These are phyloP conservation scores for Enteromius trimaculatus DNA, from an alignment of 2,797 vertebrate species.

Conservation along the genomic window DNA sequence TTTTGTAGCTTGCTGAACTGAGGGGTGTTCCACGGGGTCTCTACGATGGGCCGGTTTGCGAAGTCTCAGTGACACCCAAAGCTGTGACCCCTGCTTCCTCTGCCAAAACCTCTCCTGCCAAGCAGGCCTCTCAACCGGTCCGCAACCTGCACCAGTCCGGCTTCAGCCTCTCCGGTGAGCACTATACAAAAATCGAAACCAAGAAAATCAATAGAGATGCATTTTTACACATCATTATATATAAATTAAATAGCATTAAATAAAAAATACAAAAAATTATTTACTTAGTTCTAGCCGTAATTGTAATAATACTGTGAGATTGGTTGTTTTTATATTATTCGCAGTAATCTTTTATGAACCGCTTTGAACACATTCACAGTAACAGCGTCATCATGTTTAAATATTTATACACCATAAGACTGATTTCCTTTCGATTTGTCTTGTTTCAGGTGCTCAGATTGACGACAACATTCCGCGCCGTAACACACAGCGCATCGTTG, in stretches of 20 bases:
- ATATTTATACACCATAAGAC: not conserved
- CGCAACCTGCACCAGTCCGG: constrained; percentile 98
- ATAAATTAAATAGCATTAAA: not conserved
- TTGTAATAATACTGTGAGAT: not conserved
- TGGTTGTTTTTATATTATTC: not conserved
- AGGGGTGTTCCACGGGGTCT: constrained; percentile 94
- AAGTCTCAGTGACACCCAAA: constrained; percentile 94
- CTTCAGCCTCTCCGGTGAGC: constrained; percentile 94
- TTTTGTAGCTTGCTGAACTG: constrained; percentile 89
- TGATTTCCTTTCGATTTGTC: constrained; percentile 2
- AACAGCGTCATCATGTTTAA: not conserved
- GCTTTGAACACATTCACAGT: not conserved
- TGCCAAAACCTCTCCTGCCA: constrained; percentile 95
- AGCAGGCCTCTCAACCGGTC: constrained; percentile 90
- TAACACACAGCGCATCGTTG: constrained; percentile 96
- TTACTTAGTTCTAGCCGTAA: not conserved
- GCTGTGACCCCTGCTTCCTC: constrained; percentile 93
- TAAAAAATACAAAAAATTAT: not conserved
- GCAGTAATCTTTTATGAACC: not conserved
- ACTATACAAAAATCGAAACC: not conserved
- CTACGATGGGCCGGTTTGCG: constrained; percentile 95
- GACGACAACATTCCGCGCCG: constrained; percentile 95
- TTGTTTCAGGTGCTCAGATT: constrained; percentile 85
- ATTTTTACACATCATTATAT: not conserved
- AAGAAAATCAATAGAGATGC: not conserved